These are phyloP conservation scores for Scaptomyza flava DNA, from an alignment of 2,888 invertebrate genomes.

Conservation along the genomic window DNA sequence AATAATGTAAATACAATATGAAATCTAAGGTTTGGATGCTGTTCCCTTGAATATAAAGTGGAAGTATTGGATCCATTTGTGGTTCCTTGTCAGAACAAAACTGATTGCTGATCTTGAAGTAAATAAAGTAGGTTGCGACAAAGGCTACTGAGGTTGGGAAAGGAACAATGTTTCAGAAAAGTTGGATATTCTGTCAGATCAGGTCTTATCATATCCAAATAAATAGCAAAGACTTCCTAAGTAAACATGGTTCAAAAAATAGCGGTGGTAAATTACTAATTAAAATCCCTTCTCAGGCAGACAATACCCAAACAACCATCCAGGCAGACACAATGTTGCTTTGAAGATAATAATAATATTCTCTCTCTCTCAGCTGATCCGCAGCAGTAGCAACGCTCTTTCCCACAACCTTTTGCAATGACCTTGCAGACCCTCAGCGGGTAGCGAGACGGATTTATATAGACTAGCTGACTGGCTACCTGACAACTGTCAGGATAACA, in stretches of 20 bases:
- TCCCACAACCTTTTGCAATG: constrained; percentile 31
- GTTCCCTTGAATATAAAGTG: not conserved
- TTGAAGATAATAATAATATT: constrained; percentile 25
- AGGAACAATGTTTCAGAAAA: not conserved
- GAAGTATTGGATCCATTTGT: not conserved
- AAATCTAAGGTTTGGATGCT: not conserved
- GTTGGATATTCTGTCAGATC: not conserved
- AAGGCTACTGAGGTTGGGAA: not conserved
- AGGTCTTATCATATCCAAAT: not conserved
- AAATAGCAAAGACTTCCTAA: not conserved
- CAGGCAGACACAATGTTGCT: constrained; percentile 23
- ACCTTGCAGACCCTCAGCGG: constrained; percentile 46
- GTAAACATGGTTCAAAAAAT: constrained; percentile 11
- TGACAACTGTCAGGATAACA: constrained; percentile 18
- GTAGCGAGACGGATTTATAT: constrained; percentile 18
- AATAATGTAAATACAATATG: not conserved
- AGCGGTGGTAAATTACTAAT: constrained; percentile 22
- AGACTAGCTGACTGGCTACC: constrained; percentile 37
- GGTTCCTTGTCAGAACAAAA: not conserved
- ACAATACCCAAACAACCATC: constrained; percentile 6
- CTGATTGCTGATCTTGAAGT: not conserved
- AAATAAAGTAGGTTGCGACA: not conserved
- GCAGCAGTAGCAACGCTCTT: constrained; percentile 30
- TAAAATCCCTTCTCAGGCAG: constrained; percentile 25
- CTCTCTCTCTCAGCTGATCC: constrained; percentile 54